phyloP scores from a whole-genome alignment of 64 coral and sea anemone genomes.

The Anthopleura sola region DNA sequence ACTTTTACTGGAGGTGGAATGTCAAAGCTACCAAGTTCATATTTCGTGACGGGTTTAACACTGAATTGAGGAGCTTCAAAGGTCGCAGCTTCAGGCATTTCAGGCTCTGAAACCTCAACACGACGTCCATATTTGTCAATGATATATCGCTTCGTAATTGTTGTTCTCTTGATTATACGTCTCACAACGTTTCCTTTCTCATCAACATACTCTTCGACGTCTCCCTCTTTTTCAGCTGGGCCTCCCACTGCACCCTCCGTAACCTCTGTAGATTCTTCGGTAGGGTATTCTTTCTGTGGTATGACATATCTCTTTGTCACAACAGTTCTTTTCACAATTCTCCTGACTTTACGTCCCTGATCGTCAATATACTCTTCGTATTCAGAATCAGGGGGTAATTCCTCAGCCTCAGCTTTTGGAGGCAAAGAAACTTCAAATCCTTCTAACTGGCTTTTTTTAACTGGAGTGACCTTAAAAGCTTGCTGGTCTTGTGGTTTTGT shows the following conservation, averaged over 20 bases:
- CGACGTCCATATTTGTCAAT: constrained; percentile 28
- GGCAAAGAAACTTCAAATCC: constrained; percentile 27
- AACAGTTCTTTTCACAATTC: constrained; percentile 51
- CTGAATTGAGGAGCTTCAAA: constrained; percentile 1
- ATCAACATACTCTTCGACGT: constrained; percentile 68
- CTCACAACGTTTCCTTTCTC: constrained; percentile 45
- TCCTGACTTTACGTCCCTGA: constrained; percentile 69
- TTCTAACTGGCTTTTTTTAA: constrained; percentile 29
- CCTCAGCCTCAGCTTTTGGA: constrained; percentile 26
- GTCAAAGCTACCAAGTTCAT: constrained; percentile 7
- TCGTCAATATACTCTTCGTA: constrained; percentile 89
- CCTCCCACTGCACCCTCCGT: not conserved
- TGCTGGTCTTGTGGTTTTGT: constrained; percentile 3
- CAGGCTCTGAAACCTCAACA: constrained; percentile 36
- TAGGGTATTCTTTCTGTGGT: not conserved
- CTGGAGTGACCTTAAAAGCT: constrained; percentile 42
- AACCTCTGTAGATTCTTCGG: not conserved
- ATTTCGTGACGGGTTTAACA: not conserved
- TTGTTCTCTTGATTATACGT: constrained; percentile 29
- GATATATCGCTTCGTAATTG: constrained; percentile 45
- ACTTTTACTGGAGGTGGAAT: not conserved
- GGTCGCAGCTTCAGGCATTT: not conserved
- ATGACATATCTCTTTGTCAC: constrained; percentile 15
- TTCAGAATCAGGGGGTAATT: constrained; percentile 48
- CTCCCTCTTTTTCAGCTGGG: constrained; percentile 13